phyloP scores from a whole-genome alignment of 2,888 invertebrate species.

The Alcis repandata region DNA sequence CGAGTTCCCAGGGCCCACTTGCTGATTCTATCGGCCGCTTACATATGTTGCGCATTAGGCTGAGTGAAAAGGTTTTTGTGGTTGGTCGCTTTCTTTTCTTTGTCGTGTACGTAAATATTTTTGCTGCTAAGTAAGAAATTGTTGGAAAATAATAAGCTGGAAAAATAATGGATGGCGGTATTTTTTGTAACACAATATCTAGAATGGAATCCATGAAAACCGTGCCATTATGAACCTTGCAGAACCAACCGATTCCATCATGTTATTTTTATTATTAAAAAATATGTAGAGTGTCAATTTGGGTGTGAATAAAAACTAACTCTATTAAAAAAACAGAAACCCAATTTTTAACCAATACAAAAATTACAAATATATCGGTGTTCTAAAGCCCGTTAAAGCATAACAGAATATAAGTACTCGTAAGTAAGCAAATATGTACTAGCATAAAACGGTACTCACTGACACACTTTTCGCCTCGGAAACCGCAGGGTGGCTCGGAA shows the following conservation, averaged over 20 bases:
- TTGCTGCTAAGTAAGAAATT: constrained; percentile 26
- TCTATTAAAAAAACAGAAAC: too few species aligned
- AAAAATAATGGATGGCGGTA: neutral
- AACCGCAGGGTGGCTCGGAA: constrained; percentile 96
- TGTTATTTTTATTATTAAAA: too few species aligned
- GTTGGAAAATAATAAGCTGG: constrained; percentile 11
- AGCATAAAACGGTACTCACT: constrained; percentile 88
- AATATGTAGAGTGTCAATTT: too few species aligned
- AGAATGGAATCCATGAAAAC: too few species aligned
- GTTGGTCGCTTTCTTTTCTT: constrained; percentile 40
- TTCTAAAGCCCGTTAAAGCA: neutral
- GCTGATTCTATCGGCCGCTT: constrained; percentile 64
- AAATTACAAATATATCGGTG: neutral
- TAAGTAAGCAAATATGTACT: neutral
- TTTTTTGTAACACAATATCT: neutral
- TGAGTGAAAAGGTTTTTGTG: constrained; percentile 52
- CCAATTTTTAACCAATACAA: too few species aligned
- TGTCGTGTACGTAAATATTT: constrained; percentile 29
- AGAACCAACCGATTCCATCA: too few species aligned
- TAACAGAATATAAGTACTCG: neutral
- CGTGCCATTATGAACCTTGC: too few species aligned
- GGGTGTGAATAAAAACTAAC: too few species aligned
- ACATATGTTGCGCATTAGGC: constrained; percentile 64
- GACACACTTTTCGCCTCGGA: constrained; percentile 95
- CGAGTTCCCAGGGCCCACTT: constrained; percentile 53